Percentiles rank a stretch among this genome's conserved stretches.
Conservation (phyloP, 2,797 vertebrate genomes). For the Ctenopoma multispine region DNA sequence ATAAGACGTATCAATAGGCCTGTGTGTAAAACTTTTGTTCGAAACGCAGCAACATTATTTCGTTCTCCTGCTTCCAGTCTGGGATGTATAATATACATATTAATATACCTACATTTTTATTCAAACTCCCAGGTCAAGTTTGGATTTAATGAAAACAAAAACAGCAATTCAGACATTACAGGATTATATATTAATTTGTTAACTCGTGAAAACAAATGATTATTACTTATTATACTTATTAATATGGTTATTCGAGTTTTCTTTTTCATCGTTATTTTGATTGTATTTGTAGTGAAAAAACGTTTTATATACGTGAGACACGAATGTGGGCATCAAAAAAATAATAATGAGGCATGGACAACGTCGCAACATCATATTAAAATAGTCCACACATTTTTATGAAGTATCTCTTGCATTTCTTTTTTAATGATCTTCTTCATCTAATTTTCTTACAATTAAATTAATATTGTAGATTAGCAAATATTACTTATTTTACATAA, state of each 20-base stretch:
- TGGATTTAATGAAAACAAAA: background rate
- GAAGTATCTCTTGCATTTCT: background rate
- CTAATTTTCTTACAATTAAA: background rate
- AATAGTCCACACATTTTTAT: background rate
- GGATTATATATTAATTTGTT: background rate
- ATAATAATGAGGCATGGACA: conserved; percentile 8
- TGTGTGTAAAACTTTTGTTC: background rate
- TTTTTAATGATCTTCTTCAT: conserved; percentile 26
- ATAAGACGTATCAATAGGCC: background rate
- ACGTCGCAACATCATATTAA: background rate
- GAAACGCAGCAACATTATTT: background rate
- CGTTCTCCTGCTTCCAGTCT: background rate
- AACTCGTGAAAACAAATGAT: background rate
- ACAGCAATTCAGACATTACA: background rate
- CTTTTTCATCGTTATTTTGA: background rate
- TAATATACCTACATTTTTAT: background rate
- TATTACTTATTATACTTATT: background rate
- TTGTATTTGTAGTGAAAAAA: background rate
- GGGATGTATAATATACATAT: no score
- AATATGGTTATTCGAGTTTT: background rate
- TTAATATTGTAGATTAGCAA: background rate
- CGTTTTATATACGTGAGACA: background rate
- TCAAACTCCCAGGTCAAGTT: conserved; percentile 1
- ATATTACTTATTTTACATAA: conserved; percentile 2
- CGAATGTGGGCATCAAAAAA: background rate